Evolutionary conservation across 2,888 invertebrate genomes (phyloP), one percentile per base, ranked within the genome.

Genomic region (Altica lythri): DNA sequence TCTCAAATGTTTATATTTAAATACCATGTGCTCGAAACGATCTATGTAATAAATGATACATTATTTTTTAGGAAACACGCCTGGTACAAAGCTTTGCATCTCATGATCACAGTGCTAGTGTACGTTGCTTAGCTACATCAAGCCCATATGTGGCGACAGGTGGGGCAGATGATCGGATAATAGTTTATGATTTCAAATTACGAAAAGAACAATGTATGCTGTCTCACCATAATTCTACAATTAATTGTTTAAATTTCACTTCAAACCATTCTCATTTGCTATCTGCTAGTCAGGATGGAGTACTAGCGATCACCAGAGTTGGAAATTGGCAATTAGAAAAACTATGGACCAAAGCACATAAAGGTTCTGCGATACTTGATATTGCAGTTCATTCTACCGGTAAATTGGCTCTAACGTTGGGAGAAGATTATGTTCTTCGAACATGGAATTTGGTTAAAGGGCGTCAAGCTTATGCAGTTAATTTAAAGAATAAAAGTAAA

Each of bases 371-470:
- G 2, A 83, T 96, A 1, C 84, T 85, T 53, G 83, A 85, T 60
- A 78, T 95, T 47, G 85, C 90, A 43, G 81, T 95, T 40, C 96
- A 97, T 79, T 91, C 94, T 1, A 87, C 88, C 66, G 94, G 94
- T 9, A 95, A 94, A 77, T 70, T 96, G 61, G 92, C 93, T 0
- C 77, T 97, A 5, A 90, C 94, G 8, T 82, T 95, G 29, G 93
- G 95, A 10, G 85, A 84, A 42, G 95, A 97, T 75, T 85, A 84
- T 64, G 87, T 89, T 3, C 75, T 97, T 37, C 80, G 88, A 67
- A 95, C 95, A 2, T 97, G 97, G 97, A 95, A 97, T 79, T 80
- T 97, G 57, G 81, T 96, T 1, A 95, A 93, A 75, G 96, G 95
- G 0, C 83, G 94, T 55, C 86, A 87, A 65, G 95, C 95, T 0